Base-by-base conservation (phyloP, 2,797 vertebrate species). In the Pseudomugil gertrudae region DNA sequence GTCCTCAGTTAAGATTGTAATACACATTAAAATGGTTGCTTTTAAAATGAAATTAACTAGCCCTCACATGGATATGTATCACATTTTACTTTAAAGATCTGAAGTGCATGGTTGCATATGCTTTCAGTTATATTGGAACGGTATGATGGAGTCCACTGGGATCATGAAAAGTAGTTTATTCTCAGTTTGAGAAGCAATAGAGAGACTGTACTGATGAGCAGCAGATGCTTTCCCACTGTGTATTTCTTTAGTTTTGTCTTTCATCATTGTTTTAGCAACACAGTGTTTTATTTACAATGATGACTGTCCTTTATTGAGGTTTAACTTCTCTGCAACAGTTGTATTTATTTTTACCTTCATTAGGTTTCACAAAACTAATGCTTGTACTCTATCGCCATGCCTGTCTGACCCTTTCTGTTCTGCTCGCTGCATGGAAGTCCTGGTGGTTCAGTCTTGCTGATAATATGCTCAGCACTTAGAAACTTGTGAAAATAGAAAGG, bases 281-380 rank as follows among this genome's bases (percentile, higher is more conserved):
- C 57, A 40, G 51, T 55, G 43, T 81, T 57, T 84, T 80, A 74
- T 84, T 81, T 15, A 58, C 60, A 85, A 71, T 84, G 72, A 84
- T 79, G 77, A 75, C 80, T 63, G 52, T 58, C 59, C 54, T 74
- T 76, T 72, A 76, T 51, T 24, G 80, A 74, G 83, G 57, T 66
- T 81, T 57, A 47, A 27, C 45, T 69, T 55, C 63, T 59, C n/a
- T n/a, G n/a, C n/a, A n/a, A n/a, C n/a, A n/a, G n/a, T n/a, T n/a
- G n/a, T n/a, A n/a, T n/a, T n/a, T n/a, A n/a, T 33, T 79, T 70
- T 56, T 73, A 57, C 79, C 75, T 66, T 85, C 74, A 85, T 82
- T 83, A 81, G 84, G 81, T 87, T 83, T 87, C 78, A 65, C 51
- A 86, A 84, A 90, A 87, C 86, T 78, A 76, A 70, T 32, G 66